These are phyloP conservation scores for Dicrostonyx torquatus DNA, from an alignment of 2,797 vertebrate species.

Conservation along the genomic window DNA sequence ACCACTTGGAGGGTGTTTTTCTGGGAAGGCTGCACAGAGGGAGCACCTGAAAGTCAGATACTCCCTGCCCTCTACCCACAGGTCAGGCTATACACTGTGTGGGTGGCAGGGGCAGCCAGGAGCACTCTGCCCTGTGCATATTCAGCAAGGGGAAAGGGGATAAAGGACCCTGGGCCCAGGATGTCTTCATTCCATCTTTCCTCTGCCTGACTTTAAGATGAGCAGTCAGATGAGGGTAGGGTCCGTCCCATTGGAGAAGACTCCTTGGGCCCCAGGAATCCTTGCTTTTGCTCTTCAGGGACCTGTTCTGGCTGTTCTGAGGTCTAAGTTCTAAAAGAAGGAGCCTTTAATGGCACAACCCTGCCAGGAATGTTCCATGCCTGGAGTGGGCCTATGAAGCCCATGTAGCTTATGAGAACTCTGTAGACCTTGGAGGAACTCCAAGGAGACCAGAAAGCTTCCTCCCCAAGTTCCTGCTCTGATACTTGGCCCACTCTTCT, in stretches of 20 bases:
- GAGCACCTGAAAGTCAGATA: not conserved
- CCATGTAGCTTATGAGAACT: not conserved
- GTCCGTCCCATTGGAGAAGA: not conserved
- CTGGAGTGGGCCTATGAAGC: too few relatives aligned
- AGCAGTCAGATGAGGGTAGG: not conserved
- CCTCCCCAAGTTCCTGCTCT: not conserved
- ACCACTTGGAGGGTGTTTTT: rapidly evolving
- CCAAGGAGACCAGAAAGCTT: not conserved
- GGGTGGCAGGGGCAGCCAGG: rapidly evolving
- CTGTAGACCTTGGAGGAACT: not conserved
- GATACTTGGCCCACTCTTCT: too few relatives aligned
- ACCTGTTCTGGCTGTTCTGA: not conserved
- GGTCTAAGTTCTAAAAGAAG: not conserved
- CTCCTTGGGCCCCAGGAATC: not conserved
- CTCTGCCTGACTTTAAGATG: not conserved
- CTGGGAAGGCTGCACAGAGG: not conserved
- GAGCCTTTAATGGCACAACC: too few relatives aligned
- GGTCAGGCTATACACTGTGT: not conserved
- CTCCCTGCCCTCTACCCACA: not conserved
- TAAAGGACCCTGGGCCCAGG: not conserved
- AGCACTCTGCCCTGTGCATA: rapidly evolving
- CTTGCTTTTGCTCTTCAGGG: not conserved
- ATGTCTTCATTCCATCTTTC: not conserved
- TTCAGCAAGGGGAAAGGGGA: not conserved
- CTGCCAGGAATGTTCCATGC: not conserved